Percentiles rank a stretch among this genome's conserved stretches.
These are phyloP conservation scores for Ranitomeya imitator DNA, from an alignment of 2,113 vertebrate genomes.

Conservation along the genomic window DNA sequence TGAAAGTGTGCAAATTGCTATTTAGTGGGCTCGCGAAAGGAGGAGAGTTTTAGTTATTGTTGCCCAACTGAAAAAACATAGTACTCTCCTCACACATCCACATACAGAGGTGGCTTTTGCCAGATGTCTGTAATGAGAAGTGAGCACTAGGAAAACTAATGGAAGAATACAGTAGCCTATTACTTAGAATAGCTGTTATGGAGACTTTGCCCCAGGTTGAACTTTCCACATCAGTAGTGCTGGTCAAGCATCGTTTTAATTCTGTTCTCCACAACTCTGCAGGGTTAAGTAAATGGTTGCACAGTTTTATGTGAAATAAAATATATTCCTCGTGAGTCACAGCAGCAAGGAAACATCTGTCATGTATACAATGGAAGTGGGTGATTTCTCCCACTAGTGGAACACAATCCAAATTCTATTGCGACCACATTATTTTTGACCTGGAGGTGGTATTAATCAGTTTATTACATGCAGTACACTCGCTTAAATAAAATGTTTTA, in stretches of 20 bases:
- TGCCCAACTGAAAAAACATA: not conserved
- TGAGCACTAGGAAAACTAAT: not conserved
- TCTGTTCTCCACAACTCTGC: not conserved
- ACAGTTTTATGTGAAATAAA: not conserved
- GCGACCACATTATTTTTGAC: not conserved
- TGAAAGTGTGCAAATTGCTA: not conserved
- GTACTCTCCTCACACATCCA: not conserved
- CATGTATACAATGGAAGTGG: not conserved
- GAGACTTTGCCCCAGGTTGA: not conserved
- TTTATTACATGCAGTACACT: not conserved
- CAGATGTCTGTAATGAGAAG: not conserved
- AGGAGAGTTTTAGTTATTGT: not conserved
- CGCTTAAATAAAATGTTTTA: slow-evolving; percentile 7
- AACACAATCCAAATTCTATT: not conserved
- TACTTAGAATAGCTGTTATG: not conserved
- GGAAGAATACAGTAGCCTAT: not conserved
- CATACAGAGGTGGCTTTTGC: not conserved
- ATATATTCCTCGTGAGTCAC: not conserved
- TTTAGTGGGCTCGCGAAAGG: too few relatives aligned
- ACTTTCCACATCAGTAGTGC: not conserved
- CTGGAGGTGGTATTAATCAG: not conserved
- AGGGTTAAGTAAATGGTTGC: not conserved
- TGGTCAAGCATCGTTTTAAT: not conserved
- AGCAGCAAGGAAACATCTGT: not conserved
- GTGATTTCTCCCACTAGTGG: not conserved